Base-by-base conservation (phyloP, 2,113 vertebrate genomes). In the Axis porcinus region DNA sequence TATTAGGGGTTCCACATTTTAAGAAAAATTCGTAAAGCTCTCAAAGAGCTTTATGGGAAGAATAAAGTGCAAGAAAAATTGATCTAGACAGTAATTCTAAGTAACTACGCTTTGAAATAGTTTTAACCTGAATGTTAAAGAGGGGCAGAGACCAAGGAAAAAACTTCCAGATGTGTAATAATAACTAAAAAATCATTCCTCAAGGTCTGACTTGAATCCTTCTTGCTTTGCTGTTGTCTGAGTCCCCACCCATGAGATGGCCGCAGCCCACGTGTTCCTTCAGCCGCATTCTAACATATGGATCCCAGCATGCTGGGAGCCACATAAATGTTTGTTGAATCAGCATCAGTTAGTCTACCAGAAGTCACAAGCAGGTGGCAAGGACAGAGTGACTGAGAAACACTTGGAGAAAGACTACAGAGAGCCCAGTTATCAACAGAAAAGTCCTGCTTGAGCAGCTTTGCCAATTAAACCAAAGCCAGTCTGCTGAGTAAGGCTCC, bases 401-500 rank as follows among this genome's bases (percentile, higher is more conserved):
- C 50, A 36, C 43, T 25, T 36, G n/a, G 67, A 90, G 45, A 86
- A 52, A 55, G 62, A 30, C 9, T 9, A 62, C n/a, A 28, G 45
- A 86, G 89, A 86, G 58, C 52, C 55, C 43, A 27, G 16, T 43
- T 58, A 91, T 93, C 93, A 90, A 52, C 14, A 58, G 89, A 15
- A 67, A 88, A 88, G 54, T 7, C 27, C 62, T 47, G 16, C 27
- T 27, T 40, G 7, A 50, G 79, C 84, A 76, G 60, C 78, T 36
- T 1, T 54, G 84, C 76, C 95, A 82, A 50, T 62, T 81, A 91
- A 88, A 87, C 30, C 76, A 62, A 57, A 89, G 81, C 13, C 21
- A 67, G 50, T 70, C 40, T 43, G 27, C 86, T 89, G 91, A 92
- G 55, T 78, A 88, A 54, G 79, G n/a, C n/a, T 74, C 83, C 78